Conservation (phyloP, 2,888 invertebrate species). For the Blomia tropicalis region DNA sequence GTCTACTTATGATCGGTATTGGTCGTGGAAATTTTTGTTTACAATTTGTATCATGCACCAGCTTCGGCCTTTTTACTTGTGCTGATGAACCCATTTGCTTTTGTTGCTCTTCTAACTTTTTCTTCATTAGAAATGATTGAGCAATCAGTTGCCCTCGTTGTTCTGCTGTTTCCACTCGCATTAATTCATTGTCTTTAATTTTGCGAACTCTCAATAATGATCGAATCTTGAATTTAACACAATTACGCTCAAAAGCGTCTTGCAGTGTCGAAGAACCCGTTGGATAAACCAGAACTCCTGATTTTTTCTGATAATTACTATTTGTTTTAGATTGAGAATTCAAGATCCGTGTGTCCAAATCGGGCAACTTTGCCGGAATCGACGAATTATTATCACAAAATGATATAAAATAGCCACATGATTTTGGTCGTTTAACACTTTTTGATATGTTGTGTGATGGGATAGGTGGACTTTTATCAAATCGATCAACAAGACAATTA, state of each 20-base stretch:
- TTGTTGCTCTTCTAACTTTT: background rate
- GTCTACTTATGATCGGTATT: background rate
- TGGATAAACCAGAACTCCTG: background rate
- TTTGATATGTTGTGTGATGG: background rate
- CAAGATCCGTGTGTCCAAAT: background rate
- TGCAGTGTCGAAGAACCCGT: background rate
- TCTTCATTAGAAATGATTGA: background rate
- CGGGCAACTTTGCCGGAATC: background rate
- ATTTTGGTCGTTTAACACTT: background rate
- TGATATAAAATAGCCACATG: background rate
- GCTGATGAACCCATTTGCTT: background rate
- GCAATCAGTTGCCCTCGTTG: background rate
- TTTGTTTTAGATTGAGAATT: background rate
- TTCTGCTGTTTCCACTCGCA: background rate
- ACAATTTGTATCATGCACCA: background rate
- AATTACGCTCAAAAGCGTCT: background rate
- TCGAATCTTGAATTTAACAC: background rate
- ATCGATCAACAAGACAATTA: background rate
- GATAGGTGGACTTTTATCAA: background rate
- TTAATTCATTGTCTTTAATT: background rate
- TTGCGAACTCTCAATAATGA: background rate
- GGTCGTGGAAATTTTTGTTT: background rate
- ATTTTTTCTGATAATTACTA: background rate
- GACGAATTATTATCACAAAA: background rate
- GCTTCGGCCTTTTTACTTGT: too few relatives aligned